A percentile compares a stretch with the other conserved stretches of the same genome.
Evolutionary conservation across 1,140 invertebrate genomes (phyloP).

Genomic region (Brachionus calyciflorus): DNA sequence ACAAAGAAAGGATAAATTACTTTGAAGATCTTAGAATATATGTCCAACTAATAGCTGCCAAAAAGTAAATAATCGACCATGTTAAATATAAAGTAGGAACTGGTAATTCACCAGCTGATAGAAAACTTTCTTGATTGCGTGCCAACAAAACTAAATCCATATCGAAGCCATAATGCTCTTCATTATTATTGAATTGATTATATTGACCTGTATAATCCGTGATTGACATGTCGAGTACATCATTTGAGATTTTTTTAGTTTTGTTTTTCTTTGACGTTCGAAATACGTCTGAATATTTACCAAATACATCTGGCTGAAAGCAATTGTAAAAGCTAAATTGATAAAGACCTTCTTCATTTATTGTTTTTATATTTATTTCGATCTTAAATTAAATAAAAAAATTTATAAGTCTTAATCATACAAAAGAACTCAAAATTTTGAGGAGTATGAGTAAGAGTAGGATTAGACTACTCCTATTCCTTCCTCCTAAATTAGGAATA

Average conservation of each 20-base stretch:
- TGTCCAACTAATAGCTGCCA: slow-evolving; percentile 85
- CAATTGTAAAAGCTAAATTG: slow-evolving; percentile 94
- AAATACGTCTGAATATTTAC: neutral
- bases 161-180: slow-evolving; percentile 63
- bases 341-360: slow-evolving; percentile 84
- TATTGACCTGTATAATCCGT: slow-evolving; percentile 12
- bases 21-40: slow-evolving; percentile 79
- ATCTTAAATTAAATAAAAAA: no score
- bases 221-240: neutral
- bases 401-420: no score
- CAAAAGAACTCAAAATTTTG: no score
- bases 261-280: neutral
- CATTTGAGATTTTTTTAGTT: slow-evolving; percentile 6
- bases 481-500: no score
- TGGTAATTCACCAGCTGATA: slow-evolving; percentile 96
- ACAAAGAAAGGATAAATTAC: slow-evolving; percentile 60
- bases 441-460: no score
- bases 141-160: slow-evolving; percentile 72
- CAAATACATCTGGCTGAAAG: slow-evolving; percentile 62
- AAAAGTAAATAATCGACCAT: slow-evolving; percentile 83
- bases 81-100: slow-evolving; percentile 84
- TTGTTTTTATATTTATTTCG: slow-evolving; percentile 72
- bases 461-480: no score
- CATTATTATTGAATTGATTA: slow-evolving; percentile 63
- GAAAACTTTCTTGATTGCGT: slow-evolving; percentile 78